A percentile compares a stretch with the other conserved stretches of the same genome.
These are phyloP conservation scores for Hirudinaria manillensis DNA, from an alignment of 2,888 invertebrate species.

Conservation along the genomic window DNA sequence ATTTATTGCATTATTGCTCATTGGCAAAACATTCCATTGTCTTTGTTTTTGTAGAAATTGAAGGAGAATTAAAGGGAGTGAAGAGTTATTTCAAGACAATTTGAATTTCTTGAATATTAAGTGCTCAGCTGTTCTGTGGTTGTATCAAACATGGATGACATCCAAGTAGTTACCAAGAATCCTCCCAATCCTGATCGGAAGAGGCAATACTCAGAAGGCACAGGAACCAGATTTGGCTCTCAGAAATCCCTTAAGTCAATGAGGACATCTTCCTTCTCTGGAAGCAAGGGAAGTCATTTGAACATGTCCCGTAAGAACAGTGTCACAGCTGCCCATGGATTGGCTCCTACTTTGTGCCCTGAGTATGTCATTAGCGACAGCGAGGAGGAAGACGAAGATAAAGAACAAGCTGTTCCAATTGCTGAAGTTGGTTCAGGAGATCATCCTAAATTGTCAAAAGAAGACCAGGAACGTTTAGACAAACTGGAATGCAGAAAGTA, in stretches of 20 bases:
- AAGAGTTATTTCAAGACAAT: too few relatives aligned
- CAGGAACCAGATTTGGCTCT: slow-evolving; percentile 15
- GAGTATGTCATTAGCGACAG: slow-evolving; percentile 12
- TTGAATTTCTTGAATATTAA: too few relatives aligned
- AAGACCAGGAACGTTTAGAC: slow-evolving; percentile 37
- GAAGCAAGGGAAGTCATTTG: slow-evolving; percentile 24
- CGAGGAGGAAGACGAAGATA: slow-evolving; percentile 17
- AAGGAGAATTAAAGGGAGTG: too few relatives aligned
- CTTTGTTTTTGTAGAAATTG: too few relatives aligned
- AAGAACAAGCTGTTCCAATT: neutral
- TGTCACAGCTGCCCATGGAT: slow-evolving; percentile 19
- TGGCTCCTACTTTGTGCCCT: slow-evolving; percentile 14
- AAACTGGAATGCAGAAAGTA: slow-evolving; percentile 41
- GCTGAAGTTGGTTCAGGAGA: slow-evolving; percentile 12
- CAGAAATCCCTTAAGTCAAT: slow-evolving; percentile 24
- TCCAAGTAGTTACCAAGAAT: neutral
- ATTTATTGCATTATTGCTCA: too few relatives aligned
- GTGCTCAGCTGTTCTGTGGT: too few relatives aligned
- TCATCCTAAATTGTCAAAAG: slow-evolving; percentile 1
- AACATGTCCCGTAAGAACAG: slow-evolving; percentile 26
- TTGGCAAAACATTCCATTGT: too few relatives aligned
- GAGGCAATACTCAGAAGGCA: slow-evolving; percentile 22
- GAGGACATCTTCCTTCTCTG: neutral
- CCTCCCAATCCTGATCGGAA: neutral
- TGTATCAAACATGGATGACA: slow-evolving; percentile 5